phyloP scores from a whole-genome alignment of 2,797 vertebrate species.

The Mionectes olivaceus region DNA sequence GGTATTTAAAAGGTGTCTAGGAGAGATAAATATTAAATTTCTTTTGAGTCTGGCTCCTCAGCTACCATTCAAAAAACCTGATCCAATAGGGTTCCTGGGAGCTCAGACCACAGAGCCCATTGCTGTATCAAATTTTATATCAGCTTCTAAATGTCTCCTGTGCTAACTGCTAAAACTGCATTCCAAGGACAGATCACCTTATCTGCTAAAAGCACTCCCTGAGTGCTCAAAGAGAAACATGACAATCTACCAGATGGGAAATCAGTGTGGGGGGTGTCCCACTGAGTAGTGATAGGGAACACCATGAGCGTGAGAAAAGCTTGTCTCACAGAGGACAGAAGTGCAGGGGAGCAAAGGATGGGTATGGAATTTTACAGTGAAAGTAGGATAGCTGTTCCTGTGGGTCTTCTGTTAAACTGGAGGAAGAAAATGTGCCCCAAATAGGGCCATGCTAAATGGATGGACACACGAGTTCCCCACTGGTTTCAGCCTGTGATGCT shows the following conservation, averaged over 20 bases:
- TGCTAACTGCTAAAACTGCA: background rate
- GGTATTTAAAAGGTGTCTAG: background rate
- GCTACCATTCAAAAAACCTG: background rate
- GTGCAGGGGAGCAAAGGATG: fast-evolving
- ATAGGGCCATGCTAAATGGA: background rate
- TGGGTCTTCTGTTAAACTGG: background rate
- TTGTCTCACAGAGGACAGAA: background rate
- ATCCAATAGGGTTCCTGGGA: background rate
- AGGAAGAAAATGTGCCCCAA: background rate
- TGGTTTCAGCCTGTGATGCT: fast-evolving
- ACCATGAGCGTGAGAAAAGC: background rate
- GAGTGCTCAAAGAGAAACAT: background rate
- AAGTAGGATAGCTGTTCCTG: background rate
- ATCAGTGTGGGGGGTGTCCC: fast-evolving
- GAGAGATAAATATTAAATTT: background rate
- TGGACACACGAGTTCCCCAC: background rate
- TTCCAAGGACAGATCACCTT: background rate
- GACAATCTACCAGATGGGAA: background rate
- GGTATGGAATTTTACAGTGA: background rate
- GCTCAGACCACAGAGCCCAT: background rate
- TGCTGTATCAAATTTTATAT: background rate
- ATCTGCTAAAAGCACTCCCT: background rate
- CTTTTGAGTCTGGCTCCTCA: background rate
- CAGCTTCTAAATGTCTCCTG: background rate
- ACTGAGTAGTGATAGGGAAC: background rate